phyloP scores from a whole-genome alignment of 2,888 invertebrate species.

The Sminthurinus aureus region DNA sequence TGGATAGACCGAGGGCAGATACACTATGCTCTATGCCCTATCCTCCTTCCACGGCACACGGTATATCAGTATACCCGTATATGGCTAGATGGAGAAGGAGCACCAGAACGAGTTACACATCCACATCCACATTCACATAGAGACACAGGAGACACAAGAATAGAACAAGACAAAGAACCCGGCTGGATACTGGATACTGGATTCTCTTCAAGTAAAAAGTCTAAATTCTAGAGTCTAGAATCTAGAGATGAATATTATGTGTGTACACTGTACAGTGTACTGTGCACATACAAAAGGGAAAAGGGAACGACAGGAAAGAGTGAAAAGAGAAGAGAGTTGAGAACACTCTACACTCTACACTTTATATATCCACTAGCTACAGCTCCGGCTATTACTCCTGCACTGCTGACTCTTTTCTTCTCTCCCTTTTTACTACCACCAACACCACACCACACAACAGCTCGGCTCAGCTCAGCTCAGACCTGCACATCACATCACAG shows the following conservation, averaged over 20 bases:
- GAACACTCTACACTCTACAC: neutral
- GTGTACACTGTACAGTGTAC: too few species aligned
- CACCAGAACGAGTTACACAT: too few species aligned
- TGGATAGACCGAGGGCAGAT: neutral
- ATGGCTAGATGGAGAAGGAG: too few species aligned
- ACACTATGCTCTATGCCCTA: too few species aligned
- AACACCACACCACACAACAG: neutral
- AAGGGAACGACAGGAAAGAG: neutral
- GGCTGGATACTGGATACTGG: neutral
- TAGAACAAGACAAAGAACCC: neutral
- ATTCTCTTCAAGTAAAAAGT: neutral
- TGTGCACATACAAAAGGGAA: too few species aligned
- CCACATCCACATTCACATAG: too few species aligned
- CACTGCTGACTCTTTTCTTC: conserved; percentile 2
- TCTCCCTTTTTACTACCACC: neutral
- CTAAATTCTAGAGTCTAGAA: neutral
- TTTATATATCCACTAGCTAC: neutral
- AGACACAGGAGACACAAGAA: too few species aligned
- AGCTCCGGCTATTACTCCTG: conserved; percentile 2
- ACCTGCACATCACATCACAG: too few species aligned
- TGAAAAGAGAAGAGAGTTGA: neutral
- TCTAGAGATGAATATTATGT: neutral
- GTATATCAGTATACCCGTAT: too few species aligned
- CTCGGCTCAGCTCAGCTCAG: too few species aligned
- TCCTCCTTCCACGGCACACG: too few species aligned